Percentiles rank a stretch among this genome's conserved stretches.
Evolutionary conservation across 2,113 vertebrate genomes (phyloP).

Genomic region (Amphiprion ocellaris): DNA sequence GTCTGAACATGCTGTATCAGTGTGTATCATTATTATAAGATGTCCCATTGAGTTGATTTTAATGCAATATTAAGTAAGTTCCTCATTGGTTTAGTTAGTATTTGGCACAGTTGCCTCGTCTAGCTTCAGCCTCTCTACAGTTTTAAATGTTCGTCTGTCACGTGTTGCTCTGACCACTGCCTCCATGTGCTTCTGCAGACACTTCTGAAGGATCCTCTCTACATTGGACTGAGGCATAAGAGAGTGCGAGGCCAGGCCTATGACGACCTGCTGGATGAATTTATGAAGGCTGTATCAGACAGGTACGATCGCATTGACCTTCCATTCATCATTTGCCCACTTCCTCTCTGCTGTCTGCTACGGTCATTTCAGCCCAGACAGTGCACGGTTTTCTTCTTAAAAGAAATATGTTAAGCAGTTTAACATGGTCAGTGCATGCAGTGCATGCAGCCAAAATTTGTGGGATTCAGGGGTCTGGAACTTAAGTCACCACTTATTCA

Average conservation of each 20-base stretch:
- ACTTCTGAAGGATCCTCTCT: conserved; percentile 94
- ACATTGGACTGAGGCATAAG: conserved; percentile 94
- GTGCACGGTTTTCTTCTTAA: conserved; percentile 18
- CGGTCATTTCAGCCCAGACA: conserved; percentile 37
- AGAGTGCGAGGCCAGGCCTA: conserved; percentile 93
- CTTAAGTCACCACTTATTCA: conserved; percentile 35
- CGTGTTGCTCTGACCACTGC: not conserved
- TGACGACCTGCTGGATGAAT: conserved; percentile 95
- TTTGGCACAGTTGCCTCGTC: no score
- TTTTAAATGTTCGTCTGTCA: conserved; percentile 1
- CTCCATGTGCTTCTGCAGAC: conserved; percentile 77
- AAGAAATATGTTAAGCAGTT: conserved; percentile 66
- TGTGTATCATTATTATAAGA: no score
- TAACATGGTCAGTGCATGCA: conserved; percentile 26
- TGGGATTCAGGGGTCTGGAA: conserved; percentile 50
- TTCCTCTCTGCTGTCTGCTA: conserved; percentile 53
- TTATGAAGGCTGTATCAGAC: conserved; percentile 95
- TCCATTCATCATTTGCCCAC: conserved; percentile 26
- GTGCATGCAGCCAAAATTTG: conserved; percentile 16
- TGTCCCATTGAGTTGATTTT: no score
- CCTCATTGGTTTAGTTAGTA: no score
- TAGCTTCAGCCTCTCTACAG: not conserved
- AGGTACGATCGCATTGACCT: conserved; percentile 84
- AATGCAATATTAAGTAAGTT: no score
- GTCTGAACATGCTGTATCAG: no score